Evolutionary conservation across 2,113 vertebrate species (phyloP).

Genomic region (Ciconia maguari): DNA sequence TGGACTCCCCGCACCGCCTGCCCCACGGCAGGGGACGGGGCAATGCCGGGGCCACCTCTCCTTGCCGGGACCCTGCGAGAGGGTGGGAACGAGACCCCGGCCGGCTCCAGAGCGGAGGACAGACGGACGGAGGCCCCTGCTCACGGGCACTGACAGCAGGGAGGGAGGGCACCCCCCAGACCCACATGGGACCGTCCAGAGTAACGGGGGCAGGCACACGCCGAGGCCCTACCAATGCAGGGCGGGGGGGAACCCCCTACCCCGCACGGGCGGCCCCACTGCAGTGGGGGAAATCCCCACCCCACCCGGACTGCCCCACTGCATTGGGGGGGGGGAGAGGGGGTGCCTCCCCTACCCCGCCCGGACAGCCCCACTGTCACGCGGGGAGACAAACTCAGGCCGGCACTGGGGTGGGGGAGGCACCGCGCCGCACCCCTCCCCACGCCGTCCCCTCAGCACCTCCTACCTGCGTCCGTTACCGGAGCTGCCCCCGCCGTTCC

Average conservation of each 20-base stretch:
- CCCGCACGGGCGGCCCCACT: fast-evolving
- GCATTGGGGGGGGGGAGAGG: fast-evolving
- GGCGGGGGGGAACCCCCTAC: fast-evolving
- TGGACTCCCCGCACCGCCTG: not conserved
- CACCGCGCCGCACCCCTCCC: not conserved
- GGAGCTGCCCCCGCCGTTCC: not conserved
- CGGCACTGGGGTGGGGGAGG: fast-evolving
- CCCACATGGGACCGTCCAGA: not conserved
- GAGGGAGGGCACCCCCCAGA: fast-evolving
- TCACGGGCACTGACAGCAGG: fast-evolving
- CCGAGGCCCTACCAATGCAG: not conserved
- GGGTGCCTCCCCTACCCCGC: fast-evolving
- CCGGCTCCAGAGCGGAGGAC: not conserved
- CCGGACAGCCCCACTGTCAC: not conserved
- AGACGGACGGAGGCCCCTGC: not conserved
- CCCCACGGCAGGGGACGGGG: not conserved
- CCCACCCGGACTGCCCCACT: not conserved
- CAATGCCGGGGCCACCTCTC: not conserved
- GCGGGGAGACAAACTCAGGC: not conserved
- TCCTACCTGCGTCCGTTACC: constrained; percentile 8
- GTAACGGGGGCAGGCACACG: fast-evolving
- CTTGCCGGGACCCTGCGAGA: not conserved
- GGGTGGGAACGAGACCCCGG: too few relatives aligned
- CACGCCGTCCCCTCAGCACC: not conserved
- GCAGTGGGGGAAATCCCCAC: too few relatives aligned